Evolutionary conservation across 2,113 vertebrate species (phyloP).

Genomic region (Copsychus sechellarum): DNA sequence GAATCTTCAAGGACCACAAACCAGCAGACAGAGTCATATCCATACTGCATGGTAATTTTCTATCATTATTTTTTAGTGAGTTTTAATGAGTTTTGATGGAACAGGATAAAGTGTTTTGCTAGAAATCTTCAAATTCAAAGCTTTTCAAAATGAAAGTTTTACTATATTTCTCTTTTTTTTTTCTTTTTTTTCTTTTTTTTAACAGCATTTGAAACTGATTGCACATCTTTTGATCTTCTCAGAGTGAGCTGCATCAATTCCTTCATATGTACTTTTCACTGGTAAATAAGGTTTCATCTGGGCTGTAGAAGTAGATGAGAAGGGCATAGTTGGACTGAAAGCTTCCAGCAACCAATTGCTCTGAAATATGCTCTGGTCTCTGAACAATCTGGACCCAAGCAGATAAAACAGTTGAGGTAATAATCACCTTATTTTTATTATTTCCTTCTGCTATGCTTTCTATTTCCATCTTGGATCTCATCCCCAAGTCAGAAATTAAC

Average conservation of each 20-base stretch:
- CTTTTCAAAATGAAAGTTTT: neutral
- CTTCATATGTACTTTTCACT: neutral
- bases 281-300: neutral
- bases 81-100: neutral
- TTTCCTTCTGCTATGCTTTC: neutral
- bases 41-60: neutral
- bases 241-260: neutral
- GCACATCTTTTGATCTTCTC: neutral
- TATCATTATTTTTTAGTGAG: neutral
- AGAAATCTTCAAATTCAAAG: neutral
- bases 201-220: neutral
- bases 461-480: neutral
- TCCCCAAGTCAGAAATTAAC: neutral
- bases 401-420: neutral
- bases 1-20: neutral
- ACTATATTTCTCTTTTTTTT: neutral
- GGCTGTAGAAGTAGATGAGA: neutral
- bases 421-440: neutral
- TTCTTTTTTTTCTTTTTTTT: neutral
- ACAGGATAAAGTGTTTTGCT: neutral
- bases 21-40: neutral
- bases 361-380: neutral
- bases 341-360: neutral
- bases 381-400: neutral
- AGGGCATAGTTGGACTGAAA: neutral